Evolutionary conservation across 2,888 invertebrate genomes (phyloP), one percentile per base, ranked within the genome.

Genomic region (Dasysyrphus albostriatus): DNA sequence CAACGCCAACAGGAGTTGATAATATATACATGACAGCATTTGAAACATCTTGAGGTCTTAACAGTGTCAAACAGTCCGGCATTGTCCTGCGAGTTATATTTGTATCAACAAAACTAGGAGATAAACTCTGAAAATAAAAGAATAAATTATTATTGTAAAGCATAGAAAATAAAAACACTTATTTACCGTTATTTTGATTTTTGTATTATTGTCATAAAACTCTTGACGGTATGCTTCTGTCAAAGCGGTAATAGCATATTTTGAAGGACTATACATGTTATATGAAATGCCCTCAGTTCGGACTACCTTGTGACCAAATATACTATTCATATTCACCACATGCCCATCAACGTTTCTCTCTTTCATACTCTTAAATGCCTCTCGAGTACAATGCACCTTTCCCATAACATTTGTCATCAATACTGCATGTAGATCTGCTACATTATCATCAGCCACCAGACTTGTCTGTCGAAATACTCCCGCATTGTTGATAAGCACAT

Each of bases 401-500:
- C 93, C 94, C 90, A 92, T 93, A 0, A 94, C 88, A 90, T 94
- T 94, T 14, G 93, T 93, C 88, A 94, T 93, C 3, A 94, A 91
- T 1, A 93, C 91, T 29, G 92, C 90, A 3, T 89, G 90, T 10
- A 93, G 88, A 75, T 91, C 90, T 39, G 90, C 88, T 0, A 91
- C 90, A 82, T 92, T 92, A 0, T 89, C 89, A 0, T 89, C 89
- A 3, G 89, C 81, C 0, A 91, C 89, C 5, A 92, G 88, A 29
- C 91, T 90, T 0, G 90, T 91, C 81, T 89, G 89, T 0, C 91
- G 89, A 1, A 90, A 89, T 10, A 92, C 90, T 4, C 92, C 92
- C 0, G 95, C 95, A 90, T 95, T 95, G 89, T 95, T 95, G 0
- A 95, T 90, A 47, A 95, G 91, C 0, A 95, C 92, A 90, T 95